Conservation (phyloP, 2,888 invertebrate genomes). For the Nomada goodeniana region DNA sequence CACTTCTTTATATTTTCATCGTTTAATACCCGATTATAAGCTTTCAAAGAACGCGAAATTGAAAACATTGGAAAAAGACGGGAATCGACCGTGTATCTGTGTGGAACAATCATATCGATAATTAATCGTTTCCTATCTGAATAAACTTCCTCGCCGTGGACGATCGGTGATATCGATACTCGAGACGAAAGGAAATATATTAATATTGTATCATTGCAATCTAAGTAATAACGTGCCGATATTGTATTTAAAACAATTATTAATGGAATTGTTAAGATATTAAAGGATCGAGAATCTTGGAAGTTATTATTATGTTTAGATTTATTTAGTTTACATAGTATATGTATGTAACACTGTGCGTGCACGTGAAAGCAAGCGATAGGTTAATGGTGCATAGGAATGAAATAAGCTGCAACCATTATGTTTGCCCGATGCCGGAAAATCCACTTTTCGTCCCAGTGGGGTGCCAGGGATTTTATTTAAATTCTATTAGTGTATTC, state of each 20-base stretch:
- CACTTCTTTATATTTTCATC: conserved; percentile 20
- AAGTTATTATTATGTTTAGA: too few relatives aligned
- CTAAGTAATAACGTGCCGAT: too few relatives aligned
- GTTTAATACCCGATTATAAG: conserved; percentile 28
- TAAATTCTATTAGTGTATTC: neutral
- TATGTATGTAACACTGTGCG: neutral
- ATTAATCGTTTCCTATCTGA: conserved; percentile 4
- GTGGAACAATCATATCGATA: conserved; percentile 4
- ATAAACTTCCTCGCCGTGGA: neutral
- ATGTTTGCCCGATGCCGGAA: conserved; percentile 5
- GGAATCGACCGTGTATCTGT: neutral
- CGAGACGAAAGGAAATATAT: neutral
- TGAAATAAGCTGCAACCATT: conserved; percentile 1
- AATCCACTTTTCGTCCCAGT: conserved; percentile 22
- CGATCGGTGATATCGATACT: conserved; percentile 1
- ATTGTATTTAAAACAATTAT: too few relatives aligned
- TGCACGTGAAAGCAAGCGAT: neutral
- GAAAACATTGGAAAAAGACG: neutral
- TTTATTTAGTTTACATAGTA: neutral
- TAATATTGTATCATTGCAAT: too few relatives aligned
- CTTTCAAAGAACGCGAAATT: conserved; percentile 7
- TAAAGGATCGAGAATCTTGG: too few relatives aligned
- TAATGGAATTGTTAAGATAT: too few relatives aligned
- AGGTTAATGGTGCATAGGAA: neutral
- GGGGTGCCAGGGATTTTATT: neutral